phyloP scores from a whole-genome alignment of 2,888 invertebrate species.

The Ephialtes manifestator region DNA sequence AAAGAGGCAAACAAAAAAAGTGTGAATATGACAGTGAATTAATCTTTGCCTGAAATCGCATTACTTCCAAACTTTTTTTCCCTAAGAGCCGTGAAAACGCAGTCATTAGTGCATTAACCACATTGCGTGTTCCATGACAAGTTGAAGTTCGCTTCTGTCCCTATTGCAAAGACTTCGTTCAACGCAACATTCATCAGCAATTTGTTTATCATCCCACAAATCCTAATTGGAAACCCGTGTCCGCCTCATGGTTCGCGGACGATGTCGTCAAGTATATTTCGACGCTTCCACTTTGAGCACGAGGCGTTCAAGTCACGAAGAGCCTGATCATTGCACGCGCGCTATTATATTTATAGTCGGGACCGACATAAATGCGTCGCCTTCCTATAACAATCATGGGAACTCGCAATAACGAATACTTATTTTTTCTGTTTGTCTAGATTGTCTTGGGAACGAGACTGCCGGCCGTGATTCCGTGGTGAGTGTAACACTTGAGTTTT shows the following conservation, averaged over 20 bases:
- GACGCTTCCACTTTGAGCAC: constrained; percentile 13
- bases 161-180: background rate
- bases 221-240: constrained; percentile 13
- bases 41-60: background rate
- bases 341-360: background rate
- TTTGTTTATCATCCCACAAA: constrained; percentile 10
- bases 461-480: constrained; percentile 39
- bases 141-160: background rate
- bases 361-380: background rate
- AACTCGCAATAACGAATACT: constrained; percentile 51
- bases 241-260: background rate
- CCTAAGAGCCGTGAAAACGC: background rate
- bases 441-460: constrained; percentile 59
- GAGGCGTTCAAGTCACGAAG: constrained; percentile 10
- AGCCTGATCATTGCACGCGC: background rate
- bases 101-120: background rate
- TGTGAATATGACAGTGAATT: background rate
- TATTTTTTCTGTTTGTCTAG: constrained; percentile 55
- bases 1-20: background rate
- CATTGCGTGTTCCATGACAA: constrained; percentile 1
- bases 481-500: constrained; percentile 50
- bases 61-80: background rate
- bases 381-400: background rate
- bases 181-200: background rate
- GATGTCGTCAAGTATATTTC: constrained; percentile 2